A percentile compares a stretch with the other conserved stretches of the same genome.
Evolutionary conservation across 2,888 invertebrate species (phyloP).

Genomic region (Spisula subtruncata): DNA sequence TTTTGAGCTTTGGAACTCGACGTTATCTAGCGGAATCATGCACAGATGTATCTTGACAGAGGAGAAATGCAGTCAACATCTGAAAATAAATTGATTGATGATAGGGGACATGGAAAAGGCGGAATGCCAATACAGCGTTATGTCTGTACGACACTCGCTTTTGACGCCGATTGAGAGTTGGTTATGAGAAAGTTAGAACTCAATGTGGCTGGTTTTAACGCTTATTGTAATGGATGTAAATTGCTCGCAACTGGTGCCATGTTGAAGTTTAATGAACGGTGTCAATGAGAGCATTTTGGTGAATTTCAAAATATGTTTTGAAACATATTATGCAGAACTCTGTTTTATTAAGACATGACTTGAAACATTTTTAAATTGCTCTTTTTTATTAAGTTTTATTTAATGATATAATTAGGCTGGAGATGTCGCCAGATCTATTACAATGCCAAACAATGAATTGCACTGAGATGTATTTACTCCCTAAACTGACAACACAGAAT

Average conservation of each 20-base stretch:
- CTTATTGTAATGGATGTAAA: background rate
- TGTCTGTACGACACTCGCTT: background rate
- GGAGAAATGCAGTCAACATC: background rate
- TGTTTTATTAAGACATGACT: no score
- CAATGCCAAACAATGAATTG: no score
- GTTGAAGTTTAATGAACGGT: background rate
- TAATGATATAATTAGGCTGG: no score
- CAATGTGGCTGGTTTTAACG: background rate
- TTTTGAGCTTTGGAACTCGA: conserved; percentile 10
- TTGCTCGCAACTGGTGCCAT: background rate
- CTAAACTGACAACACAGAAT: no score
- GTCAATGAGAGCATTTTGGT: background rate
- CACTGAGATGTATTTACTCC: no score
- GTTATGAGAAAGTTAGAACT: background rate
- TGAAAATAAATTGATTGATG: conserved; percentile 30
- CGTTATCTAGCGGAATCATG: conserved; percentile 38
- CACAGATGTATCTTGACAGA: conserved; percentile 14
- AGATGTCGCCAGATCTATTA: no score
- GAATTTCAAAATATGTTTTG: no score
- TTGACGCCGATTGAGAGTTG: background rate
- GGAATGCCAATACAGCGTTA: conserved; percentile 8
- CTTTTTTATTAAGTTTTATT: no score
- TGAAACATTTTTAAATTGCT: no score
- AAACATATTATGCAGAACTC: no score
- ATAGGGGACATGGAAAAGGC: background rate